phyloP scores from a whole-genome alignment of 1,140 invertebrate genomes.

The Oreohelix idahoensis region DNA sequence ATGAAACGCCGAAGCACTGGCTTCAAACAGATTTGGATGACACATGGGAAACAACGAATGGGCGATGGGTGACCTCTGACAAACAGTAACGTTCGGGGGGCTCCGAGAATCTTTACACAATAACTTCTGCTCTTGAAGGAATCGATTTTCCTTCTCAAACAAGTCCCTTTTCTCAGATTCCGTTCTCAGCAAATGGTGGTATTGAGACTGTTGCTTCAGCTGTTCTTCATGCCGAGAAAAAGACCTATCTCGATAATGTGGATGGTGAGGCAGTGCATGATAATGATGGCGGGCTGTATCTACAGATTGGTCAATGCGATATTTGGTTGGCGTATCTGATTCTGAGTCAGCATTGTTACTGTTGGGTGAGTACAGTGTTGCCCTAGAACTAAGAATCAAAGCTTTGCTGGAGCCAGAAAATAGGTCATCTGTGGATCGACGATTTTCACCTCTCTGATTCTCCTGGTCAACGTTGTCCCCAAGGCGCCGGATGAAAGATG shows the following conservation, averaged over 20 bases:
- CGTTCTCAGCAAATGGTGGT: conserved; percentile 28
- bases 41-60: conserved; percentile 42
- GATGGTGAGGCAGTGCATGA: conserved; percentile 12
- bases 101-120: conserved; percentile 44
- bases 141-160: conserved; percentile 50
- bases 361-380: background rate
- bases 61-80: conserved; percentile 47
- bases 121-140: conserved; percentile 43
- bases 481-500: background rate
- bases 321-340: background rate
- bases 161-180: conserved; percentile 45
- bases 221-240: conserved; percentile 15
- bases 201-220: conserved; percentile 15
- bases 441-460: background rate
- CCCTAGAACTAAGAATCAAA: background rate
- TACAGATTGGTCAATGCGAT: background rate
- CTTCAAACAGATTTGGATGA: conserved; percentile 40
- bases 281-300: conserved; percentile 5
- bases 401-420: background rate
- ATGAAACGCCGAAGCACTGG: conserved; percentile 41
- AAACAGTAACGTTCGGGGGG: conserved; percentile 62
- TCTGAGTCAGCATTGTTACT: background rate
- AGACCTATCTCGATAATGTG: background rate
- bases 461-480: background rate
- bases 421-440: background rate